Evolutionary conservation across 2,888 invertebrate genomes (phyloP).

Genomic region (Napeogenes inachia): DNA sequence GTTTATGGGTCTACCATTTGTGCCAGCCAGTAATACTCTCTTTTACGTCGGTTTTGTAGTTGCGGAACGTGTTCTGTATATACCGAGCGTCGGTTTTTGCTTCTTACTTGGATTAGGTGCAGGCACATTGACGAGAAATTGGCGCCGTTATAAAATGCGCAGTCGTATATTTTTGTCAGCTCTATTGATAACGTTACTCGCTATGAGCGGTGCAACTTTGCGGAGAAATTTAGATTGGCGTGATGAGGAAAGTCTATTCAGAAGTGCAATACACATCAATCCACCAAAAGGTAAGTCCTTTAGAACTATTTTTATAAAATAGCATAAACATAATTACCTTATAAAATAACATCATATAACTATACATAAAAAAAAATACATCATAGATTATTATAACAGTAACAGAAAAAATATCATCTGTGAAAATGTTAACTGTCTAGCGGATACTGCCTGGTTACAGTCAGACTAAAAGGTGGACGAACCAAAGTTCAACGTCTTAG

Average conservation of each 20-base stretch:
- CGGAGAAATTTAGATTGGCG: slow-evolving; percentile 93
- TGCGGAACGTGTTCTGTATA: slow-evolving; percentile 96
- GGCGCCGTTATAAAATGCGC: slow-evolving; percentile 65
- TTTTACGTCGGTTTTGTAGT: slow-evolving; percentile 99
- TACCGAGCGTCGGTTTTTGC: slow-evolving; percentile 97
- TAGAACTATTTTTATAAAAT: neutral
- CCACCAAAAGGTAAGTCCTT: slow-evolving; percentile 94
- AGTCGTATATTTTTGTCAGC: slow-evolving; percentile 65
- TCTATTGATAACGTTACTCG: slow-evolving; percentile 78
- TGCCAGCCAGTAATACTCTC: slow-evolving; percentile 96
- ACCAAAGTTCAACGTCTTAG: no score
- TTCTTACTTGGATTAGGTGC: slow-evolving; percentile 88
- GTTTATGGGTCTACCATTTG: slow-evolving; percentile 92
- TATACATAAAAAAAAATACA: no score
- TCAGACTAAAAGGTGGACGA: no score
- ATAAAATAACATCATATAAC: no score
- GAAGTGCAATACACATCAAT: slow-evolving; percentile 93
- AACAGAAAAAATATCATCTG: no score
- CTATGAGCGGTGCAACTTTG: slow-evolving; percentile 86
- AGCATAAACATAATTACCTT: no score
- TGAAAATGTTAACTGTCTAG: no score
- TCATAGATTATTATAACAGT: no score
- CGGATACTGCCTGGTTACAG: no score
- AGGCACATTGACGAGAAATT: slow-evolving; percentile 63
- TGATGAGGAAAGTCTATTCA: slow-evolving; percentile 94